Conservation (phyloP, 2,888 invertebrate species). For the Epistrophe eligans region DNA sequence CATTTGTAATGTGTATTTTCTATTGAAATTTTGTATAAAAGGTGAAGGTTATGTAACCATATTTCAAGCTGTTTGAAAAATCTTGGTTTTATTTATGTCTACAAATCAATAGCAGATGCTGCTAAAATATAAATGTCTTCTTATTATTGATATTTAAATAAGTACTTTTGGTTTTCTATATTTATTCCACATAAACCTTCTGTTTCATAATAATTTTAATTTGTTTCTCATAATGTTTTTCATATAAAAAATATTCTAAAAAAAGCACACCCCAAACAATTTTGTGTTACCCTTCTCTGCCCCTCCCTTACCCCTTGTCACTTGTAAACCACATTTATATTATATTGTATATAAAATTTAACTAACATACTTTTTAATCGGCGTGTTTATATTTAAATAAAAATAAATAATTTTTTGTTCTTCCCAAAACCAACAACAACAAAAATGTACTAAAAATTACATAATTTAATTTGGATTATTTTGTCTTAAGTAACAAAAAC, state of each 20-base stretch:
- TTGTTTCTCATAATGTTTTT: not conserved
- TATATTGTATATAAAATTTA: slow-evolving; percentile 20
- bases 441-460: slow-evolving; percentile 71
- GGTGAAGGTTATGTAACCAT: not conserved
- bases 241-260: not conserved
- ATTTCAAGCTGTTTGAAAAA: not conserved
- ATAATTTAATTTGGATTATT: slow-evolving; percentile 54
- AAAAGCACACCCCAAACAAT: not conserved
- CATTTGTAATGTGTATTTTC: not conserved
- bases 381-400: slow-evolving; percentile 4
- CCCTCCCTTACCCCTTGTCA: not conserved
- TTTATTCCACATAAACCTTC: not conserved
- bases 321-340: not conserved
- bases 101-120: not conserved
- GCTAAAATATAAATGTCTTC: not conserved
- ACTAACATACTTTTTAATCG: slow-evolving; percentile 30
- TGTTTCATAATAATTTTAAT: not conserved
- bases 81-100: not conserved
- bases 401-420: slow-evolving; percentile 31
- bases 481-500: slow-evolving; percentile 25
- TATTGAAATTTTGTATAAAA: not conserved
- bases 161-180: not conserved
- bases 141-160: not conserved
- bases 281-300: not conserved
- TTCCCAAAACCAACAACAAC: slow-evolving; percentile 4